Evolutionary conservation across 2,888 invertebrate species (phyloP).

Genomic region (Amorpha juglandis): DNA sequence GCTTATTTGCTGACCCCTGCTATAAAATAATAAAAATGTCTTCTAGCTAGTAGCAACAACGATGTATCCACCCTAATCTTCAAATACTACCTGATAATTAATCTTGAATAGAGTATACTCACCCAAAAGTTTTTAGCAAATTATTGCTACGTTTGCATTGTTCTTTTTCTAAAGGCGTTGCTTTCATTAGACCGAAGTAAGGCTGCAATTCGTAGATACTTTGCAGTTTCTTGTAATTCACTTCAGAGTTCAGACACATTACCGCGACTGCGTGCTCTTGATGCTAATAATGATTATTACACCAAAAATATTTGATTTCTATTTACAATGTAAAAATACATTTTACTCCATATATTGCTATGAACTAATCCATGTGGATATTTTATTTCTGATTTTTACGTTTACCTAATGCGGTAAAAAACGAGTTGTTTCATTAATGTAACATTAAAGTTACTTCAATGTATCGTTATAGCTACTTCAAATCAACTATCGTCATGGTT

Average conservation of each 20-base stretch:
- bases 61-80: too few relatives aligned
- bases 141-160: conserved; percentile 53
- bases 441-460: too few relatives aligned
- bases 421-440: too few relatives aligned
- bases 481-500: too few relatives aligned
- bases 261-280: conserved; percentile 80
- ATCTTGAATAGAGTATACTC: conserved; percentile 26
- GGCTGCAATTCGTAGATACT: conserved; percentile 78
- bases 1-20: too few relatives aligned
- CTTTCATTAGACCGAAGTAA: conserved; percentile 81
- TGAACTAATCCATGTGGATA: too few relatives aligned
- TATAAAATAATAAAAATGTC: too few relatives aligned
- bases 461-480: too few relatives aligned
- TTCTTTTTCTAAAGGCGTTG: conserved; percentile 67
- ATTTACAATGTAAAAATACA: background rate
- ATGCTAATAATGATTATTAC: conserved; percentile 37
- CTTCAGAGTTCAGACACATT: conserved; percentile 82
- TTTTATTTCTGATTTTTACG: too few relatives aligned
- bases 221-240: conserved; percentile 83
- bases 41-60: background rate
- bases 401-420: too few relatives aligned
- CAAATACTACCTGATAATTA: too few relatives aligned
- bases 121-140: conserved; percentile 64
- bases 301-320: background rate
- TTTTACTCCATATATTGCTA: too few relatives aligned